Evolutionary conservation across 2,113 vertebrate species (phyloP).

Genomic region (Nanorana parkeri): DNA sequence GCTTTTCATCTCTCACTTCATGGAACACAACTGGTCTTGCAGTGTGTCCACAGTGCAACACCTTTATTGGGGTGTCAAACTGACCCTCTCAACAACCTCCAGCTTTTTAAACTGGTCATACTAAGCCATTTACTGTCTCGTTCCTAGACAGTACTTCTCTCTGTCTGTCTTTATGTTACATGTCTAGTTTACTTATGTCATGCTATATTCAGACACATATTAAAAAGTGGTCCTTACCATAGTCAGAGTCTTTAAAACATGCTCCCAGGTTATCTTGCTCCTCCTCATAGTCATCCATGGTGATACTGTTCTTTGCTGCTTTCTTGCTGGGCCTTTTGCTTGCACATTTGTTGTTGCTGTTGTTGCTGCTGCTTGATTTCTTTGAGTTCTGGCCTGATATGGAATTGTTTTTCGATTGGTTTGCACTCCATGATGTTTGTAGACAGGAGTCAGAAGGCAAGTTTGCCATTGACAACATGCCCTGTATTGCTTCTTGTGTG

Average conservation of each 20-base stretch:
- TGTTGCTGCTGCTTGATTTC: constrained; percentile 67
- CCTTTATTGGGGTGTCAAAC: too few species aligned
- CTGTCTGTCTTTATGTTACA: too few species aligned
- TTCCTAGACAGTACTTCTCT: too few species aligned
- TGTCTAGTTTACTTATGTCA: too few species aligned
- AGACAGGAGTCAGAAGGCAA: constrained; percentile 92
- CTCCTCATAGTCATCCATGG: constrained; percentile 88
- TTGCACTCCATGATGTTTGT: constrained; percentile 85
- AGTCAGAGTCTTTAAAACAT: constrained; percentile 98
- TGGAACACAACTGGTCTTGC: too few species aligned
- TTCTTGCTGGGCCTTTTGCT: constrained; percentile 88
- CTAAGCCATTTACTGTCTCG: too few species aligned
- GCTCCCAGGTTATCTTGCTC: constrained; percentile 97
- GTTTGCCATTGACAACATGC: constrained; percentile 99
- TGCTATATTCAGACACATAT: background rate
- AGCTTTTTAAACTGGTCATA: too few species aligned
- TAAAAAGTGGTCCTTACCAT: constrained; percentile 72
- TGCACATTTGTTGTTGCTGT: constrained; percentile 73
- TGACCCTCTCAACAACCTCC: too few species aligned
- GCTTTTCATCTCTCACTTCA: too few species aligned
- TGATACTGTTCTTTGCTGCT: constrained; percentile 84
- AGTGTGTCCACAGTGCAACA: too few species aligned
- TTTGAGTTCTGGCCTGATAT: constrained; percentile 76
- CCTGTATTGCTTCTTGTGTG: constrained; percentile 99
- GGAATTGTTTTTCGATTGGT: constrained; percentile 85